Evolutionary conservation across 2,797 vertebrate species (phyloP), one percentile per base, ranked within the genome.

Genomic region (Gymnodraco acuticeps): DNA sequence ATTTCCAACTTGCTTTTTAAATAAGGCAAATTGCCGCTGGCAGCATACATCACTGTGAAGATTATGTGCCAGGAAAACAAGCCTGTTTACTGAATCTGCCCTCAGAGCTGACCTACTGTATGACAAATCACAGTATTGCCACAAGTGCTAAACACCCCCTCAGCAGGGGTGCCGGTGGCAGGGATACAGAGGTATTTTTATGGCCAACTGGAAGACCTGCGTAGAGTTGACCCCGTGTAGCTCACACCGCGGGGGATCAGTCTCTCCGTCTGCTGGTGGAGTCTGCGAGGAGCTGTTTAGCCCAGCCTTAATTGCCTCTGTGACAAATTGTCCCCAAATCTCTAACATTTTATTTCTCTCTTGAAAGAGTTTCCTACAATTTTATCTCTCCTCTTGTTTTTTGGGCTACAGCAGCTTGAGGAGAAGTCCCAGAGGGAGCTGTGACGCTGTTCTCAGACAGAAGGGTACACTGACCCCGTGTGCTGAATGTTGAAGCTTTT

Each of bases 81-180:
- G 66, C 17, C 73, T 65, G 75, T 74, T 76, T 16, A 3, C 68
- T 47, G 46, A 80, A 69, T 85, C 70, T 72, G 78, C 76, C 86
- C 73, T 41, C 23, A 10, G 38, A 3, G 62, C 70, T 83, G 83
- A 88, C 86, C 84, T 78, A 31, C 75, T 78, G 73, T 68, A 78
- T 77, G 88, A 85, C 77, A 84, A 87, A 91, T 89, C 70, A 84
- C 84, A 90, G 64, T 85, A 78, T 84, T 82, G 83, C 87, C 84
- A 79, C 64, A 53, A 76, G 83, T 86, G 81, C 64, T 91, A 80
- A 91, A 87, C 84, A 82, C 67, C 70, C 61, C 85, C 89, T 82
- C 90, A 77, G 83, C 78, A 74, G 76, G 87, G 75, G 81, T 48
- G 79, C 81, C 61, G 78, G 64, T 82, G 85, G 85, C 82, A 48